Conservation (phyloP, 2,888 invertebrate species). For the Tigriopus californicus region DNA sequence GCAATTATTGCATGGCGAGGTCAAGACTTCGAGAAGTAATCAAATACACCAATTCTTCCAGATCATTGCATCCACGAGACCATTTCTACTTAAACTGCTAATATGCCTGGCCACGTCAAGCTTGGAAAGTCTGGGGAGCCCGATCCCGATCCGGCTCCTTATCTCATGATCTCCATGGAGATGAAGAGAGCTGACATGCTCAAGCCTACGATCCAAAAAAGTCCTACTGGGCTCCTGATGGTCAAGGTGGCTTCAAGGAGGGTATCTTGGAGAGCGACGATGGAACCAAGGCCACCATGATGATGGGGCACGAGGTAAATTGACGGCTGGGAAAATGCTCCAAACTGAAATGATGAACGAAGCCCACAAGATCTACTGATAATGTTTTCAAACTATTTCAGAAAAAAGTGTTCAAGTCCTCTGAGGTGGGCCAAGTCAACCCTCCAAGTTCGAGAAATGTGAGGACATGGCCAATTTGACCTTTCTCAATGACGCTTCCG, state of each 20-base stretch:
- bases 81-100: slow-evolving; percentile 22
- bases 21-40: too few species aligned
- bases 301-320: slow-evolving; percentile 12
- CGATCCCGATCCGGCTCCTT: slow-evolving; percentile 88
- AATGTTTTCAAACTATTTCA: slow-evolving; percentile 26
- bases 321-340: background rate
- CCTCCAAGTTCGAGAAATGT: slow-evolving; percentile 46
- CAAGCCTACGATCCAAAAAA: slow-evolving; percentile 34
- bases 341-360: too few species aligned
- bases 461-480: slow-evolving; percentile 94
- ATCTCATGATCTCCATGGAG: slow-evolving; percentile 62
- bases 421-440: slow-evolving; percentile 71
- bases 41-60: too few species aligned
- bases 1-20: too few species aligned
- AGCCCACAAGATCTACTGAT: background rate
- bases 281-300: slow-evolving; percentile 1
- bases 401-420: slow-evolving; percentile 67
- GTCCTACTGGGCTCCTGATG: slow-evolving; percentile 36
- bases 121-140: slow-evolving; percentile 19
- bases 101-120: slow-evolving; percentile 41
- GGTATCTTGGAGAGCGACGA: slow-evolving; percentile 23
- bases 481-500: slow-evolving; percentile 82
- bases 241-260: slow-evolving; percentile 33
- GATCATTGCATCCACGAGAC: too few species aligned
- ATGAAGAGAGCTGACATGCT: slow-evolving; percentile 28